Evolutionary conservation across 2,888 invertebrate genomes (phyloP), one percentile per base, ranked within the genome.

Genomic region (Blomia tropicalis): DNA sequence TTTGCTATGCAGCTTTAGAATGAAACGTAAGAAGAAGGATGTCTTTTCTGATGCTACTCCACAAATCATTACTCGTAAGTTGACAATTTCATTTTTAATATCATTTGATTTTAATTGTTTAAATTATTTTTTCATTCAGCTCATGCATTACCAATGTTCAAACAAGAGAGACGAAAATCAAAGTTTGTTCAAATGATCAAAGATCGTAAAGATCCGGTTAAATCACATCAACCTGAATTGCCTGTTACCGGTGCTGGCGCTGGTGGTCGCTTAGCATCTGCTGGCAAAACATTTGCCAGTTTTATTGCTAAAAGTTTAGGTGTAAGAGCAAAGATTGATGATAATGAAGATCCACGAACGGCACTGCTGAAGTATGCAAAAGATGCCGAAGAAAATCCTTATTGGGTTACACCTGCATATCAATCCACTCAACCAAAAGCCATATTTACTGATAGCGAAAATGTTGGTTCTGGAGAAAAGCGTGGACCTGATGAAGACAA

Each of bases 291-390:
- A 0, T 77, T 98, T 0, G 92, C 93, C 69, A 93, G 95, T 1
- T 95, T 89, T 72, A 90, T 96, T 7, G 93, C 95, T 54, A 82
- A 95, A 64, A 93, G 95, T 73, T 78, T 98, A 62, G 96, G 95
- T 0, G 77, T 92, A 7, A 70, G 72, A 64, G 91, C 90, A 71
- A 79, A 87, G 53, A 84, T 90, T 0, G 85, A 91, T 70, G 90
- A 91, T 72, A 89, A 89, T 72, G 77, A 80, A 69, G 92, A 96
- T 77, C 93, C 95, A 0, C 79, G 95, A 58, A 92, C 91, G 70
- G 95, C 95, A 1, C 91, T 96, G 68, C 76, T 95, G 63, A 86
- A 90, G 68, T 92, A 83, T 73, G 95, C 95, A 0, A 89, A 93
- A 71, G 91, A 90, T 1, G 95, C 93, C 0, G 92, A 81, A 58